Percentiles rank a stretch among this genome's conserved stretches.
These are phyloP conservation scores for Kryptopterus vitreolus DNA, from an alignment of 2,797 vertebrate species.

Conservation along the genomic window DNA sequence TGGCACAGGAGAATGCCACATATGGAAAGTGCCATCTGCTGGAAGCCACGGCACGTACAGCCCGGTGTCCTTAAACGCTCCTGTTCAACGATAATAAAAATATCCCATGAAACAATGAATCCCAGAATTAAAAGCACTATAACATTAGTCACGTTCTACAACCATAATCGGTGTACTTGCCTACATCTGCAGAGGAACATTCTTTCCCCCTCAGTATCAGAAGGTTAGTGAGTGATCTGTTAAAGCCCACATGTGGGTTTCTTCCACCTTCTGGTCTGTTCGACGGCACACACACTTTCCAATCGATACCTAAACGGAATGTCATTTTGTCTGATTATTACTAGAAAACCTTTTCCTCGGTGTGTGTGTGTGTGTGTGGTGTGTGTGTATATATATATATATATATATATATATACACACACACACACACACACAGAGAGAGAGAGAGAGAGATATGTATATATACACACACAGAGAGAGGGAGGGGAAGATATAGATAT, in stretches of 20 bases:
- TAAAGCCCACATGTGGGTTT: constrained; percentile 71
- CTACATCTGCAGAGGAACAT: constrained; percentile 73
- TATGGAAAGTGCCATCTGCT: constrained; percentile 72
- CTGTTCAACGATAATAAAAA: constrained; percentile 63
- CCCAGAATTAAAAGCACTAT: not conserved
- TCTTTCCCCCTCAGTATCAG: constrained; percentile 91
- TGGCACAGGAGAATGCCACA: constrained; percentile 83
- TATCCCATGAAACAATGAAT: no score
- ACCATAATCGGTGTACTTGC: constrained; percentile 64
- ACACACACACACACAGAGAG: no score
- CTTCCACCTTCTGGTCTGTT: constrained; percentile 56
- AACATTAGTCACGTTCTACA: not conserved
- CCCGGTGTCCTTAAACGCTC: constrained; percentile 79
- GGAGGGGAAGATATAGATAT: no score
- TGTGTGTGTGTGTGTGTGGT: no score
- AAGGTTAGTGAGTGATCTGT: constrained; percentile 89
- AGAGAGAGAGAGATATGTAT: no score
- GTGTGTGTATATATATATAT: not conserved
- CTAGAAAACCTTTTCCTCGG: not conserved
- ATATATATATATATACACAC: no score
- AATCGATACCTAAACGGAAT: constrained; percentile 82
- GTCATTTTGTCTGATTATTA: not conserved
- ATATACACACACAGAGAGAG: no score
- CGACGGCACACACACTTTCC: constrained; percentile 78
- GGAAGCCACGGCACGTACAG: constrained; percentile 88